These are phyloP conservation scores for Drosophila mimetica DNA, from an alignment of 2,888 invertebrate genomes.

Conservation along the genomic window DNA sequence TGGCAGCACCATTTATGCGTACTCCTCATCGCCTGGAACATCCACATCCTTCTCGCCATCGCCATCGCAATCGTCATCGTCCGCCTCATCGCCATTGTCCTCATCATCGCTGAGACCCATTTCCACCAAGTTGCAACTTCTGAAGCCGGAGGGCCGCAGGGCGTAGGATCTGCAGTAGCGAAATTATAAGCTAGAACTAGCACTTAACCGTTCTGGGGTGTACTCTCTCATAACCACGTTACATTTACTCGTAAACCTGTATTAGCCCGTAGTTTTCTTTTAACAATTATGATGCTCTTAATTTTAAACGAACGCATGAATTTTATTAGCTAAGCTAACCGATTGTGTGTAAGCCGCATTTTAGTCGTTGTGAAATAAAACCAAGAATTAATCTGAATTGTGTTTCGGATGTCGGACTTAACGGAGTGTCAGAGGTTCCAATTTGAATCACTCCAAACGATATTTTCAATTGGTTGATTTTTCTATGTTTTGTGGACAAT, in stretches of 20 bases:
- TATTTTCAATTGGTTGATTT: too few relatives aligned
- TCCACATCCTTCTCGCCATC: constrained; percentile 35
- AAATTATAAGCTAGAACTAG: constrained; percentile 53
- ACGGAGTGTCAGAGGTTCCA: too few relatives aligned
- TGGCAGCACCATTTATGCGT: constrained; percentile 39
- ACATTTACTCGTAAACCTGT: constrained; percentile 57
- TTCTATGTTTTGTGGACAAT: too few relatives aligned
- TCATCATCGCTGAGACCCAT: constrained; percentile 72
- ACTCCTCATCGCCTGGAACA: constrained; percentile 26
- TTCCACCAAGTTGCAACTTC: constrained; percentile 79
- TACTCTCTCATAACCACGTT: constrained; percentile 56
- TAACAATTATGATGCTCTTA: constrained; percentile 62
- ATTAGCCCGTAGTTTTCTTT: constrained; percentile 57
- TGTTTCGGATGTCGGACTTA: background rate
- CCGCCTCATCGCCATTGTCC: constrained; percentile 44
- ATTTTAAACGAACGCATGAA: constrained; percentile 59
- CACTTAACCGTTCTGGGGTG: constrained; percentile 61
- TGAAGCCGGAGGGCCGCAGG: constrained; percentile 58
- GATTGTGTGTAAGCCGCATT: constrained; percentile 66
- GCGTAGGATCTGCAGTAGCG: constrained; percentile 49
- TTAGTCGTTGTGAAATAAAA: constrained; percentile 75
- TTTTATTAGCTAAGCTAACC: constrained; percentile 67
- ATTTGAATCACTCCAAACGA: too few relatives aligned
- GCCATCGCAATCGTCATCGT: constrained; percentile 43
- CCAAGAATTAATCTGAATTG: constrained; percentile 24